Percentiles rank a stretch among this genome's conserved stretches.
Evolutionary conservation across 2,797 vertebrate species (phyloP).

Genomic region (Carapus acus): DNA sequence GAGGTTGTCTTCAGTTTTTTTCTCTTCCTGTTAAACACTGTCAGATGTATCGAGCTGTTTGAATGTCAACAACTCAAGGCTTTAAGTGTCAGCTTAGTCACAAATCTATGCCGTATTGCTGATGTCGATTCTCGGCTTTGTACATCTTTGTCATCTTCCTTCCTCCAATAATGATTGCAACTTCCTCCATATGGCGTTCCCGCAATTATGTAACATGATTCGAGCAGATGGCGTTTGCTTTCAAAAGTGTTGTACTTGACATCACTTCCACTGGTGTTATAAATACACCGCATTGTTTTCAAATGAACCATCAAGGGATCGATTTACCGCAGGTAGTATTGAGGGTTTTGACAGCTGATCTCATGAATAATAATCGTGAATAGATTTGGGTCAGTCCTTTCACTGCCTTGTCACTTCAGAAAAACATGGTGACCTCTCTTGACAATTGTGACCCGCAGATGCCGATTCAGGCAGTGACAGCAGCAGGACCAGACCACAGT

Average conservation of each 20-base stretch:
- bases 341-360: background rate
- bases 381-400: background rate
- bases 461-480: constrained; percentile 73
- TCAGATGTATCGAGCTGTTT: too few relatives aligned
- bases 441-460: constrained; percentile 61
- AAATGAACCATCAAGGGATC: background rate
- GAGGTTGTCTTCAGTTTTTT: too few relatives aligned
- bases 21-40: too few relatives aligned
- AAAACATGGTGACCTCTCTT: background rate
- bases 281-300: background rate
- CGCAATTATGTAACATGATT: background rate
- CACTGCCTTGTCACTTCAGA: background rate
- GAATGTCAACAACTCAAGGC: too few relatives aligned
- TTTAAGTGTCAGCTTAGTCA: too few relatives aligned
- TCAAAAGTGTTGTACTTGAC: background rate
- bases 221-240: background rate
- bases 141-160: background rate
- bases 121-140: too few relatives aligned
- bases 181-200: background rate
- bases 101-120: too few relatives aligned
- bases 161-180: background rate
- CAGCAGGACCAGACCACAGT: constrained; percentile 74
- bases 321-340: background rate
- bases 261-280: background rate
- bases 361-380: background rate